Base-by-base conservation (phyloP, 2,888 invertebrate genomes). In the Clitarchus hookeri region DNA sequence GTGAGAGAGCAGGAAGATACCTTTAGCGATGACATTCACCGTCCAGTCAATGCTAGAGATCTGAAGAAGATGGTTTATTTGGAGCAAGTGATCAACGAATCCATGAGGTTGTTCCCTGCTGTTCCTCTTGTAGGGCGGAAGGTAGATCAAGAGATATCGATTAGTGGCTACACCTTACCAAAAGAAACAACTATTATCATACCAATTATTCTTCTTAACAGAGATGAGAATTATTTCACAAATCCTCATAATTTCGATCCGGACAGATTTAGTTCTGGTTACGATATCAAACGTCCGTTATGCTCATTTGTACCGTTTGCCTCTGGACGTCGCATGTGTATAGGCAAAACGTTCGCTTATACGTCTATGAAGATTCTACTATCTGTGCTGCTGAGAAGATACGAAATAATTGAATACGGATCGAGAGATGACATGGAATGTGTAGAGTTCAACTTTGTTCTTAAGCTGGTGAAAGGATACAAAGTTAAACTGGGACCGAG, bases 21-120 rank as follows among this genome's bases (percentile, higher is more conserved):
- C 3, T 88, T 87, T 3, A 87, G 87, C 0, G 86, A 86, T 12
- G 86, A 86, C 9, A 23, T 84, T 4, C 80, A 87, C 78, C 25
- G 84, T 13, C 79, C 85, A 13, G 85, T 85, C 0, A 88, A 88
- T 0, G 86, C 84, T 23, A 87, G 88, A 27, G 89, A 89, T 44
- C 85, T 89, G 9, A 85, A 87, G 16, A 84, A 87, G 26, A 87
- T 88, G 88, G 87, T 86, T 13, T 88, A 88, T 25, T 83, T 88
- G 19, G 89, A 89, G 77, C 86, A 88, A 27, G 88, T 88, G 9
- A 65, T 65, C 16, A 65, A 65, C 23, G 65, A 65, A 65, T 16
- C 65, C 19, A 13, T 19, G 23, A 65, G 65, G 23, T 23, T 65
- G 23, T 65, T 12, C 23, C 65, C 65, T 19, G 6, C 65, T 6